phyloP scores from a whole-genome alignment of 1,140 invertebrate genomes.

The roundworm (Caenorhabditis elegans) region DNA sequence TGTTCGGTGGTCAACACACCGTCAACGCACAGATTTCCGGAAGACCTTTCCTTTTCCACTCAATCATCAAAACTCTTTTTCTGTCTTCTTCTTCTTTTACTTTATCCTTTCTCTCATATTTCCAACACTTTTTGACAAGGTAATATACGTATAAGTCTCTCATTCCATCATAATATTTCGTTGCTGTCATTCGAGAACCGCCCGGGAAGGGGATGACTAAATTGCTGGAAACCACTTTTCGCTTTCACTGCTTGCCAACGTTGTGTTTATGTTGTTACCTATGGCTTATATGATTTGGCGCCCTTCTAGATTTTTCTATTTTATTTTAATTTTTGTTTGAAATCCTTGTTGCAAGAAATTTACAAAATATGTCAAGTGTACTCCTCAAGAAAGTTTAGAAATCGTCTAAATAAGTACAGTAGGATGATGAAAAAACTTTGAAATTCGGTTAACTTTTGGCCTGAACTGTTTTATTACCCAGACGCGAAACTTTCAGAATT shows the following conservation, averaged over 20 bases:
- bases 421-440: no score
- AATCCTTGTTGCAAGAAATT: background rate
- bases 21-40: background rate
- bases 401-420: no score
- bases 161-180: background rate
- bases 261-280: conserved; percentile 17
- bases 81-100: background rate
- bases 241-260: conserved; percentile 9
- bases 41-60: background rate
- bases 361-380: background rate
- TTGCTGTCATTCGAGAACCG: conserved; percentile 17
- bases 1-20: conserved; percentile 22
- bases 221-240: conserved; percentile 27
- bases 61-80: background rate
- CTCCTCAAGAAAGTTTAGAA: background rate
- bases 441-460: no score
- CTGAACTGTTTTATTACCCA: no score
- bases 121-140: conserved; percentile 18
- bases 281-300: background rate
- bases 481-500: no score
- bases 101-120: background rate
- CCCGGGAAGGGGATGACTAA: background rate
- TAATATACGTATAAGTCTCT: conserved; percentile 9
- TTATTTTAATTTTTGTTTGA: background rate
- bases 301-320: background rate